Conservation (phyloP, 2,888 invertebrate genomes). For the Aleiodes testaceus region DNA sequence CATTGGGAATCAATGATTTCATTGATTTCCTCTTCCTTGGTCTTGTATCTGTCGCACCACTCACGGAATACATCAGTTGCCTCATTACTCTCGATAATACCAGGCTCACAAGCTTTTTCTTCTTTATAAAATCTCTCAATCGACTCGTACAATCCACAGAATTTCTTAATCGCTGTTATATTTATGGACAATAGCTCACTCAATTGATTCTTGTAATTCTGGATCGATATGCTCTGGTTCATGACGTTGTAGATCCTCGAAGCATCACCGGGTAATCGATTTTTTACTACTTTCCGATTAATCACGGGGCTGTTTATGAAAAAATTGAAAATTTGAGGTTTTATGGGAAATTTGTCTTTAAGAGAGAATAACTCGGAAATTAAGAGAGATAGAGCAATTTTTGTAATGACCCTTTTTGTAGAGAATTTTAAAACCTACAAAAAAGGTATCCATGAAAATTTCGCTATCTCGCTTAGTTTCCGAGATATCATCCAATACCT, state of each 20-base stretch:
- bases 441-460: too few relatives aligned
- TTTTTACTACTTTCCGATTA: conserved; percentile 84
- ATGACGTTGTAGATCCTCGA: conserved; percentile 83
- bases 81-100: conserved; percentile 78
- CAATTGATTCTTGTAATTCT: conserved; percentile 76
- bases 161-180: conserved; percentile 78
- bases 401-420: too few relatives aligned
- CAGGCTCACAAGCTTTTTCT: conserved; percentile 79
- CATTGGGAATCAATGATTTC: conserved; percentile 80
- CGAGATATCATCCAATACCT: conserved; percentile 72
- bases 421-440: too few relatives aligned
- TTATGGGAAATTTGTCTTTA: background rate
- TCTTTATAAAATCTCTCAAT: conserved; percentile 82
- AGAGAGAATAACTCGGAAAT: too few relatives aligned
- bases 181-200: conserved; percentile 76
- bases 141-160: conserved; percentile 78
- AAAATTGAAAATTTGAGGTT: background rate
- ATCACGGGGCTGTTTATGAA: conserved; percentile 80
- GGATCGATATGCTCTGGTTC: conserved; percentile 78
- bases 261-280: conserved; percentile 83
- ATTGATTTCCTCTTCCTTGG: conserved; percentile 81
- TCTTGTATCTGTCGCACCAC: conserved; percentile 80
- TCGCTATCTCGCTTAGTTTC: background rate
- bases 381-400: too few relatives aligned
- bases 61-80: conserved; percentile 76